These are phyloP conservation scores for Oreohelix idahoensis DNA, from an alignment of 1,140 invertebrate genomes.

Conservation along the genomic window DNA sequence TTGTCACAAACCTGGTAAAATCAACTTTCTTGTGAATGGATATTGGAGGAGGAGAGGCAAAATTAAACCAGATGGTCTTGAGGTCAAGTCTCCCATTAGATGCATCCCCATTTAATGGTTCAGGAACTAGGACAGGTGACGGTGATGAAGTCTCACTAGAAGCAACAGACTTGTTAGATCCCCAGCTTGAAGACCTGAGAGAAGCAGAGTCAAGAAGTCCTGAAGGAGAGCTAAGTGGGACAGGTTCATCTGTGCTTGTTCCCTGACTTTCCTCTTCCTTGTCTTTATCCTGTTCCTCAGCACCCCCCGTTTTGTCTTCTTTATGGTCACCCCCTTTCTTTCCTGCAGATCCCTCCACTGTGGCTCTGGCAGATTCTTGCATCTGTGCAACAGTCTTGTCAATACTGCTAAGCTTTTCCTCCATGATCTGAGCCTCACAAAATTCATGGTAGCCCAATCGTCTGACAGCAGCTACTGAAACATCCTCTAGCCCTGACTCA, in stretches of 20 bases:
- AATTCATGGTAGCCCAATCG: constrained; percentile 71
- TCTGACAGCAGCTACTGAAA: constrained; percentile 86
- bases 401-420: constrained; percentile 57
- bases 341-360: constrained; percentile 8
- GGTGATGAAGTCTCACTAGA: constrained; percentile 46
- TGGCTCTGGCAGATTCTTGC: constrained; percentile 46
- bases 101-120: constrained; percentile 70
- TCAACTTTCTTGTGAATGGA: constrained; percentile 96
- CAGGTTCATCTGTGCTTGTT: constrained; percentile 43
- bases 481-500: constrained; percentile 93
- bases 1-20: constrained; percentile 82
- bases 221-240: constrained; percentile 44
- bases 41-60: constrained; percentile 93
- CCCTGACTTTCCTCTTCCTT: constrained; percentile 29
- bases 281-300: constrained; percentile 24
- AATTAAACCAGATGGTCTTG: constrained; percentile 95
- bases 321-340: neutral
- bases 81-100: constrained; percentile 81
- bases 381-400: constrained; percentile 53
- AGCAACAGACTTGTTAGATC: constrained; percentile 60
- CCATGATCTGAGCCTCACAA: constrained; percentile 49
- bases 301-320: constrained; percentile 37
- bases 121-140: constrained; percentile 22
- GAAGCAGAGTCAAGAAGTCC: constrained; percentile 44
- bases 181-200: constrained; percentile 54